Evolutionary conservation across 2,113 vertebrate genomes (phyloP), one percentile per base, ranked within the genome.

Genomic region (Motacilla alba): DNA sequence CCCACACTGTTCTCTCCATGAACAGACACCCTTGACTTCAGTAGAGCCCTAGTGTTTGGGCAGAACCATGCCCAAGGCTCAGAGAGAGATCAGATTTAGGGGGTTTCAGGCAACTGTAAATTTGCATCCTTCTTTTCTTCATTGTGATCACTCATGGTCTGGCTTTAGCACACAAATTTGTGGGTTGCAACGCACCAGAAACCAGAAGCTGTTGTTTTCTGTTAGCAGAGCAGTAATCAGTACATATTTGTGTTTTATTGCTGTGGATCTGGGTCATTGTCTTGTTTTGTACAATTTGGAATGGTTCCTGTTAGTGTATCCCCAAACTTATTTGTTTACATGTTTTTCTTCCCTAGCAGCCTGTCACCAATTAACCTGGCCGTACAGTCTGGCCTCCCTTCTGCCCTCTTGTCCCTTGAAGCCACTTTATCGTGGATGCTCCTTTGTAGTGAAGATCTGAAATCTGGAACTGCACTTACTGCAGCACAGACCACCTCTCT

Each of bases 401-500:
- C 96, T 96, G 95, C 89, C 96, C 96, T 95, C 95, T 95, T 96
- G 93, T 93, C 72, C 85, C 90, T 76, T 96, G 82, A 93, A 87
- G 76, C 96, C 96, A 96, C 93, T 90, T 97, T 95, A 69, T 77
- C 93, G 86, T 97, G 96, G 95, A 97, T 46, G 95, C 96, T 97
- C 94, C 95, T 96, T 96, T 95, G 80, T 96, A 97, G 95, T 93
- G 95, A 96, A 97, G 96, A 97, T 92, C 90, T 90, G 95, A 96
- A 96, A 96, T 96, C 95, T 95, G 95, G 88, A 96, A 96, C 90
- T 96, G 94, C 90, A 95, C 94, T 97, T 95, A 94, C 96, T 97
- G 96, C 96, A 96, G 95, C 95, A 96, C 90, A 96, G 83, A 96
- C 92, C 94, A 93, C 73, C 91, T 74, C 92, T 86, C 83, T 97